Conservation (phyloP, 2,797 vertebrate genomes). For the Falco concolor region DNA sequence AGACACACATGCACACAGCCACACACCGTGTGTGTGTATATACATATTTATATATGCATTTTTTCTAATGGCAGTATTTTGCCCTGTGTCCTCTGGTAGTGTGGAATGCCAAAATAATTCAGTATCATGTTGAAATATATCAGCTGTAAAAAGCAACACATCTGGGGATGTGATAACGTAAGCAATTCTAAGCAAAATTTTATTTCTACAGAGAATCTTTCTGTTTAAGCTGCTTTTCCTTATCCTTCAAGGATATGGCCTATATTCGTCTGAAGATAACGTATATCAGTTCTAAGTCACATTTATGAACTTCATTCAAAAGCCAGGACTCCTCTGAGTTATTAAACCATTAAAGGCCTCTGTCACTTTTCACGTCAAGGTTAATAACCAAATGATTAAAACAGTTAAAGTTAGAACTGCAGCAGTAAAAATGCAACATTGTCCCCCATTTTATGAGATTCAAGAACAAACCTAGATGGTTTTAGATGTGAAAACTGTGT, state of each 20-base stretch:
- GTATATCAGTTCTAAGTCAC: not conserved
- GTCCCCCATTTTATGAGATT: conserved; percentile 16
- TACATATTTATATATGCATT: too few relatives aligned
- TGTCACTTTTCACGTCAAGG: conserved; percentile 15
- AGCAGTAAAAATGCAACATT: conserved; percentile 40
- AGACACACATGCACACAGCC: rapidly evolving
- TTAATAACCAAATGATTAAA: conserved; percentile 52
- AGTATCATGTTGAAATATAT: not conserved
- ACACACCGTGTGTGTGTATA: not conserved
- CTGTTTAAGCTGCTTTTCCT: not conserved
- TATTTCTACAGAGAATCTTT: not conserved
- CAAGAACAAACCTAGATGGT: not conserved
- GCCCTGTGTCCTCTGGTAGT: not conserved
- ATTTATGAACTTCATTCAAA: not conserved
- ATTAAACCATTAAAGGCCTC: conserved; percentile 16
- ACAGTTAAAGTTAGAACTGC: conserved; percentile 27
- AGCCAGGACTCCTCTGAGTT: conserved; percentile 22
- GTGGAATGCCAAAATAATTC: not conserved
- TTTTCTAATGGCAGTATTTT: not conserved
- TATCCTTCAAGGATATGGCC: not conserved
- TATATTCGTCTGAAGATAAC: not conserved
- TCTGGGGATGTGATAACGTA: not conserved
- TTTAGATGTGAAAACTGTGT: not conserved
- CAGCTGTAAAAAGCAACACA: not conserved
- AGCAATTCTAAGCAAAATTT: not conserved